Conservation (phyloP, 1,140 invertebrate genomes). For the Streblospio benedicti region DNA sequence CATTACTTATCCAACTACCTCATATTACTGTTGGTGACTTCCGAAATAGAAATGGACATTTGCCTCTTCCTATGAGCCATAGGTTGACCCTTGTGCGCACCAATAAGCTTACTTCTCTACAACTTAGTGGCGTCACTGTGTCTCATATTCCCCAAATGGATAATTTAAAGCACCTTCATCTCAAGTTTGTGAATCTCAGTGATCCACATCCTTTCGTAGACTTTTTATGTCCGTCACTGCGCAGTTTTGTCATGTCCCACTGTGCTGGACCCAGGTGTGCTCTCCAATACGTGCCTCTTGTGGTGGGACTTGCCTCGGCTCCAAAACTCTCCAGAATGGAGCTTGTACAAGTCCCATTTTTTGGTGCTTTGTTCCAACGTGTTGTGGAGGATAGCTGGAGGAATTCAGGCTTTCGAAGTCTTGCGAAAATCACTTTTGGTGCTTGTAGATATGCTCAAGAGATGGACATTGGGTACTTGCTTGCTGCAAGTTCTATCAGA, state of each 20-base stretch:
- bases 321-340: constrained; percentile 29
- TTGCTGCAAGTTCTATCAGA: constrained; percentile 30
- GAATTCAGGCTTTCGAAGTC: constrained; percentile 29
- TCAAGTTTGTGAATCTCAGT: constrained; percentile 37
- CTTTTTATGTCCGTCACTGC: constrained; percentile 33
- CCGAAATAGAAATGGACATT: constrained; percentile 30
- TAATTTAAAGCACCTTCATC: constrained; percentile 29
- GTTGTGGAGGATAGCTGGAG: constrained; percentile 36
- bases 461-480: constrained; percentile 34
- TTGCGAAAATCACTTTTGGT: constrained; percentile 30
- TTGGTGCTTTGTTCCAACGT: constrained; percentile 36
- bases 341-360: constrained; percentile 34
- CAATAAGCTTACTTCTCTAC: constrained; percentile 29
- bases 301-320: constrained; percentile 30
- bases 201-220: constrained; percentile 35
- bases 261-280: constrained; percentile 33
- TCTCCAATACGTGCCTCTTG: constrained; percentile 33
- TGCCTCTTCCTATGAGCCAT: constrained; percentile 26
- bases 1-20: constrained; percentile 32
- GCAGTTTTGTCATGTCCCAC: constrained; percentile 40
- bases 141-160: constrained; percentile 32
- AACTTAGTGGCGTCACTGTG: constrained; percentile 33
- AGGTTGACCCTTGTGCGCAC: constrained; percentile 25
- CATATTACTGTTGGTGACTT: constrained; percentile 33
- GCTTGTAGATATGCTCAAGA: constrained; percentile 36